A percentile compares a stretch with the other conserved stretches of the same genome.
phyloP scores from a whole-genome alignment of 1,140 invertebrate genomes.

The Camponotus vicinus region DNA sequence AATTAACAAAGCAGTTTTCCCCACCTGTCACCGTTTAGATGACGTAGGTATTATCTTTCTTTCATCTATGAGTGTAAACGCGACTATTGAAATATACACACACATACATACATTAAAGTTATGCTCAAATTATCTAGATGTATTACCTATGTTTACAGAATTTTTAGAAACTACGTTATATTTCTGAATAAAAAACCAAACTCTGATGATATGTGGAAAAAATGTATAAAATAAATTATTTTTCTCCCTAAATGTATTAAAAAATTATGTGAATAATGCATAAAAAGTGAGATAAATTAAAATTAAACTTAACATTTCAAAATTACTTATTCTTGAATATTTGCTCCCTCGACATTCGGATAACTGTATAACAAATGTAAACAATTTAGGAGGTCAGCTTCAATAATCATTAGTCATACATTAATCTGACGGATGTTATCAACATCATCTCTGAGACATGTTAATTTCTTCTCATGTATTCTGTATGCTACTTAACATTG shows the following conservation, averaged over 20 bases:
- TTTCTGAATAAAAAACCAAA: background rate
- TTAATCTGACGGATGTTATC: conserved; percentile 26
- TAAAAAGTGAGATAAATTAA: background rate
- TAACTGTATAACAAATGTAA: background rate
- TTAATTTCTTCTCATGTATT: conserved; percentile 11
- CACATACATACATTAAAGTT: background rate
- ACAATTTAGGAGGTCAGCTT: background rate
- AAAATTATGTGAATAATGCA: background rate
- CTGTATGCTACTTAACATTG: conserved; percentile 15
- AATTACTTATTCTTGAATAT: background rate
- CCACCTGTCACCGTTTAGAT: background rate
- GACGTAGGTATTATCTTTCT: background rate
- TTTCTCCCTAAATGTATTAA: background rate
- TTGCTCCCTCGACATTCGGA: background rate
- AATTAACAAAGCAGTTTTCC: conserved; percentile 45
- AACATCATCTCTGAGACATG: conserved; percentile 28
- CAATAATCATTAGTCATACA: background rate
- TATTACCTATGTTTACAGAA: background rate
- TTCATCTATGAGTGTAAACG: background rate
- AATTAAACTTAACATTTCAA: background rate
- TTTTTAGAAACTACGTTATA: background rate
- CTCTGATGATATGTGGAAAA: background rate
- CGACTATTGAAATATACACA: background rate
- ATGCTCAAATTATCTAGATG: background rate
- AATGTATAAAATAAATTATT: background rate